These are phyloP conservation scores for Carlito syrichta DNA, from an alignment of 2,113 vertebrate species.

Conservation along the genomic window DNA sequence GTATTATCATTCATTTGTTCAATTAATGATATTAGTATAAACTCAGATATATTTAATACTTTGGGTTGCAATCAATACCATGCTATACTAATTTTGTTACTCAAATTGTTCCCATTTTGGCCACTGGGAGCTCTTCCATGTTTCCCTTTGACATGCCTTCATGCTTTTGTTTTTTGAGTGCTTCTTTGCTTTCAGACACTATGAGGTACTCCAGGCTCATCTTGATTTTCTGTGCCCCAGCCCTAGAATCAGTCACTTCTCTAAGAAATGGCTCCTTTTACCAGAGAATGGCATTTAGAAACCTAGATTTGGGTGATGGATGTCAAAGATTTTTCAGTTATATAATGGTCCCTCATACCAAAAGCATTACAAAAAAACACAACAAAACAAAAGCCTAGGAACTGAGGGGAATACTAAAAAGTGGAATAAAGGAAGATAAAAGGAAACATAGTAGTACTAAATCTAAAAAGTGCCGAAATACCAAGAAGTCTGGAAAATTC, in stretches of 20 bases:
- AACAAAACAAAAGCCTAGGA: too few relatives aligned
- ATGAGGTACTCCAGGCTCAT: background rate
- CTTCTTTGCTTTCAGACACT: background rate
- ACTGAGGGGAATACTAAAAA: background rate
- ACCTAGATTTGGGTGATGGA: background rate
- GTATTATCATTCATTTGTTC: background rate
- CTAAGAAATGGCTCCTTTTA: background rate
- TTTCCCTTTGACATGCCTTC: background rate
- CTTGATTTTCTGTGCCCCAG: background rate
- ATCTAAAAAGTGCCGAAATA: background rate
- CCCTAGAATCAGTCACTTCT: background rate
- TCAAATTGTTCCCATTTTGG: background rate
- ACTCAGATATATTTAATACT: background rate
- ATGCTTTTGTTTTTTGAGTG: background rate
- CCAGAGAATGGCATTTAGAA: background rate
- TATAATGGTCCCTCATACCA: background rate
- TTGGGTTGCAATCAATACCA: background rate
- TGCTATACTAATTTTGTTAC: background rate
- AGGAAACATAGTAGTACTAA: background rate
- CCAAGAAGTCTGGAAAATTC: background rate
- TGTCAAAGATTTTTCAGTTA: background rate
- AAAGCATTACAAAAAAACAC: background rate
- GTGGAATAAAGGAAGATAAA: background rate
- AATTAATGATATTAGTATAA: background rate
- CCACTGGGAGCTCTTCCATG: background rate